Conservation (phyloP, 2,888 invertebrate genomes). For the Heliconius hortense region DNA sequence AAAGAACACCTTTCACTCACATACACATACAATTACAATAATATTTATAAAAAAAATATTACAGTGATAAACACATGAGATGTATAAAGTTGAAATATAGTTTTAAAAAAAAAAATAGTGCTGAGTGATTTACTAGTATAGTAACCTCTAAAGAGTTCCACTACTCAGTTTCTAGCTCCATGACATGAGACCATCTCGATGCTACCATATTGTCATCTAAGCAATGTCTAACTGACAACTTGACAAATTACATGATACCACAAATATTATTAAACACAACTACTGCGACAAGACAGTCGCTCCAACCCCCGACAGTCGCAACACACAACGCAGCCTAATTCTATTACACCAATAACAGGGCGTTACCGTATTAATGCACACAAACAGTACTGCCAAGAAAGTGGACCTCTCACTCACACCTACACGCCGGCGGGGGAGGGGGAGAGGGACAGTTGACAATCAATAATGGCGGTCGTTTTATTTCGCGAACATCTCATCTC, state of each 20-base stretch:
- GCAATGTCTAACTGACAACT: too few species aligned
- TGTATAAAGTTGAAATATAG: neutral
- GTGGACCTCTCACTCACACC: conserved; percentile 39
- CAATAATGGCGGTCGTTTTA: conserved; percentile 76
- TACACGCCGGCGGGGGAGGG: conserved; percentile 11
- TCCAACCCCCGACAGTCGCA: neutral
- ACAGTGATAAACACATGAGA: neutral
- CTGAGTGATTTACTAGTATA: neutral
- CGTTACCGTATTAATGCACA: conserved; percentile 50
- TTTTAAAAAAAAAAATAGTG: neutral
- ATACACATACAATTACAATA: neutral
- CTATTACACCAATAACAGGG: conserved; percentile 45
- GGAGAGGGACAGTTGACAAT: conserved; percentile 65
- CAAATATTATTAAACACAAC: too few species aligned
- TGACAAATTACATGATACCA: too few species aligned
- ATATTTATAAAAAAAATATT: neutral
- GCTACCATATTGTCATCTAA: neutral
- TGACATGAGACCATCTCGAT: neutral
- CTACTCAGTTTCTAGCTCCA: neutral
- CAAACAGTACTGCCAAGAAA: conserved; percentile 47
- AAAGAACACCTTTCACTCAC: conserved; percentile 1
- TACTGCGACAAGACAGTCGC: neutral
- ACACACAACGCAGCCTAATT: conserved; percentile 20
- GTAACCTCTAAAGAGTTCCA: neutral
- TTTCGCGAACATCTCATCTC: conserved; percentile 69